Base-by-base conservation (phyloP, 1,140 invertebrate genomes). In the Eriocheir sinensis region DNA sequence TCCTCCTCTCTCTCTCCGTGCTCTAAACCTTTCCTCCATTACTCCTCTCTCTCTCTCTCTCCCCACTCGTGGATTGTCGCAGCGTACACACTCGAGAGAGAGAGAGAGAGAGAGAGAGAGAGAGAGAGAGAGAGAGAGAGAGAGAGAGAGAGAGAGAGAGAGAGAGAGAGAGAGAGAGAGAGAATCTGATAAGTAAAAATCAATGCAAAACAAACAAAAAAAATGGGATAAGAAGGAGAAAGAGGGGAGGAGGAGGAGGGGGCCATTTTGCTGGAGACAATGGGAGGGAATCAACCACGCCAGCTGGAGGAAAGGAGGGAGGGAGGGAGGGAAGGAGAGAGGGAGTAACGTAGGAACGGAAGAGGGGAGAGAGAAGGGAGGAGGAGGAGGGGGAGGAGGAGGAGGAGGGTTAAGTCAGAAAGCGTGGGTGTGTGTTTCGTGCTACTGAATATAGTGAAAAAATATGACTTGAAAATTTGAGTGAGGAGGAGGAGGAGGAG, bases 81-180 rank as follows among this genome's bases (percentile, higher is more conserved):
- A 48, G 15, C 15, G 4, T 48, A 48, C 44, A 48, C 44, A 15
- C 4, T 48, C 15, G 60, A 72, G 60, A 72, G 60, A 72, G 60
- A 72, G 60, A 72, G 60, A 72, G 60, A 72, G 60, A 72, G 60
- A 72, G 60, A 72, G 60, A 72, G 60, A 72, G 60, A 72, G 60
- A 72, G 60, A 72, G 60, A 72, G 60, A 72, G 60, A 72, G 60
- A 72, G 60, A 72, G 60, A 72, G 60, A 72, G 60, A 72, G 60
- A 72, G 60, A 72, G 60, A 72, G 60, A 72, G 60, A 72, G 60
- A 72, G 60, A 72, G 60, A 72, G 60, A 72, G 60, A 72, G 60
- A 72, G 60, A 72, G 60, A 72, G 60, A 72, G 60, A 72, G 60
- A 72, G 60, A 72, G 60, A 72, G 60, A 72, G 27, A 72, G 60